A percentile compares a stretch with the other conserved stretches of the same genome.
phyloP scores from a whole-genome alignment of 2,888 invertebrate species.

The Thereva unica region DNA sequence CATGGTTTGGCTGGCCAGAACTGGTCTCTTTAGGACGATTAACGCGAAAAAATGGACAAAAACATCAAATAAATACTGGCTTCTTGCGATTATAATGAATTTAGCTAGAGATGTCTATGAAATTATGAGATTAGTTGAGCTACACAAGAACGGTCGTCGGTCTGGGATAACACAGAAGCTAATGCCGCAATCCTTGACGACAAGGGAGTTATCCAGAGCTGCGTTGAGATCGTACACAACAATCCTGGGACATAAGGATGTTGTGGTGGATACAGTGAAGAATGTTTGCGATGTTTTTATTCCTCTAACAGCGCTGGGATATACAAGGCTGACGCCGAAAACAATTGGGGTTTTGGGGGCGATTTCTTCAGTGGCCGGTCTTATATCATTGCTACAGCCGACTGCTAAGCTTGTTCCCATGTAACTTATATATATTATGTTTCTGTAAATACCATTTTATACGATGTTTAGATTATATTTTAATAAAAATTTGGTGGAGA shows the following conservation, averaged over 20 bases:
- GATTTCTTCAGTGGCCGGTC: slow-evolving; percentile 78
- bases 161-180: slow-evolving; percentile 45
- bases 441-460: slow-evolving; percentile 6
- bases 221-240: slow-evolving; percentile 49
- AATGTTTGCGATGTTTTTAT: slow-evolving; percentile 87
- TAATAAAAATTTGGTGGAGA: not conserved
- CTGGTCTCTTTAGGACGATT: slow-evolving; percentile 67
- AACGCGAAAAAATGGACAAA: slow-evolving; percentile 77
- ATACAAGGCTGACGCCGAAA: slow-evolving; percentile 76
- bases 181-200: slow-evolving; percentile 49
- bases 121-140: slow-evolving; percentile 67
- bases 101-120: slow-evolving; percentile 84
- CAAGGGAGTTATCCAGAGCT: slow-evolving; percentile 47
- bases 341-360: slow-evolving; percentile 78
- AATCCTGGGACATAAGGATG: slow-evolving; percentile 62
- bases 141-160: slow-evolving; percentile 59
- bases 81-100: slow-evolving; percentile 79
- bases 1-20: slow-evolving; percentile 80
- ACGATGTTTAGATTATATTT: slow-evolving; percentile 5
- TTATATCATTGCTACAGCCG: slow-evolving; percentile 77
- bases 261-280: slow-evolving; percentile 81
- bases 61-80: slow-evolving; percentile 80
- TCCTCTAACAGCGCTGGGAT: slow-evolving; percentile 80
- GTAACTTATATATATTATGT: slow-evolving; percentile 45
- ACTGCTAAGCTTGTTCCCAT: slow-evolving; percentile 73